phyloP scores from a whole-genome alignment of 1,140 invertebrate species.

The Papilio machaon region DNA sequence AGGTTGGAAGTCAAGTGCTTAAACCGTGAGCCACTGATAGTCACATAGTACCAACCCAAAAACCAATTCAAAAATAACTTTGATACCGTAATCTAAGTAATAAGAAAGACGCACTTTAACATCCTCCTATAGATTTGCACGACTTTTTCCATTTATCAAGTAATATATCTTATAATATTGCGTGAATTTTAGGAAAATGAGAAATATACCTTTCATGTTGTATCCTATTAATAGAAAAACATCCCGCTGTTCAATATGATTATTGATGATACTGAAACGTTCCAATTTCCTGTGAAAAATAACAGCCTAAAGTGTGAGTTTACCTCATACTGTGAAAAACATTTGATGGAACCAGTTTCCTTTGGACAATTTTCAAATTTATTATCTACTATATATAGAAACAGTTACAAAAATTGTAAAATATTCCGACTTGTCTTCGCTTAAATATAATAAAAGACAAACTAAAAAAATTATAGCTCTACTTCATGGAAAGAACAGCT shows the following conservation, averaged over 20 bases:
- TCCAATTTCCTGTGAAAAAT: not conserved
- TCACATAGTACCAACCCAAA: too few relatives aligned
- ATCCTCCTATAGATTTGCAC: not conserved
- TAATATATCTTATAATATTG: not conserved
- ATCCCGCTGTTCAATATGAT: slow-evolving; percentile 21
- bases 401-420: too few relatives aligned
- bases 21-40: too few relatives aligned
- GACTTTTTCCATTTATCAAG: not conserved
- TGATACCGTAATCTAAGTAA: not conserved
- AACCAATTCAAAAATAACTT: too few relatives aligned
- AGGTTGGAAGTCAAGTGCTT: too few relatives aligned
- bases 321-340: not conserved
- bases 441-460: too few relatives aligned
- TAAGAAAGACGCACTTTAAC: not conserved
- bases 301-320: not conserved
- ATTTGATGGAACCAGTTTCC: not conserved
- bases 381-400: too few relatives aligned
- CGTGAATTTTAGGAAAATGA: not conserved
- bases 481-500: too few relatives aligned
- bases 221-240: not conserved
- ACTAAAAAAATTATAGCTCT: too few relatives aligned
- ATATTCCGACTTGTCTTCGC: too few relatives aligned
- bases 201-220: not conserved
- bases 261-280: not conserved
- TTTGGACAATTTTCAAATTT: not conserved